Percentiles rank a stretch among this genome's conserved stretches.
Evolutionary conservation across 2,888 invertebrate species (phyloP).

Genomic region (Euspilapteryx auroguttella): DNA sequence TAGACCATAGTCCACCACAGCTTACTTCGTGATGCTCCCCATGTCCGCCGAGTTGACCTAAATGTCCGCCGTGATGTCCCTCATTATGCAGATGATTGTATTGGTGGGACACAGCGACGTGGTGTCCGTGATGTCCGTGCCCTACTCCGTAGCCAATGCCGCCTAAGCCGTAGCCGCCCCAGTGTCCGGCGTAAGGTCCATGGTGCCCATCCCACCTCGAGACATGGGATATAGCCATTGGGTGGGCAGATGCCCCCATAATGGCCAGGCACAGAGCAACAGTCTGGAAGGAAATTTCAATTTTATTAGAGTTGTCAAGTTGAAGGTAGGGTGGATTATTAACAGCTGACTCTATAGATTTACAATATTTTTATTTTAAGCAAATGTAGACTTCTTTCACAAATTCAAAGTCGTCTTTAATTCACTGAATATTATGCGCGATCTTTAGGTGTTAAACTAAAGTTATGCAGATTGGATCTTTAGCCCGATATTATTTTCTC

Average conservation of each 20-base stretch:
- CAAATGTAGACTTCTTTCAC: too few species aligned
- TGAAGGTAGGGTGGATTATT: slow-evolving; percentile 6
- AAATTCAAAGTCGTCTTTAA: too few species aligned
- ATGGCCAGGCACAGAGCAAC: slow-evolving; percentile 18
- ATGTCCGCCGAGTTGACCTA: slow-evolving; percentile 17
- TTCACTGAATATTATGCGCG: too few species aligned
- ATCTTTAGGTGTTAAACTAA: too few species aligned
- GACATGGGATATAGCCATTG: slow-evolving; percentile 23
- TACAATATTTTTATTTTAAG: too few species aligned
- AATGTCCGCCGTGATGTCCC: slow-evolving; percentile 8
- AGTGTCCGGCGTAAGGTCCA: slow-evolving; percentile 10
- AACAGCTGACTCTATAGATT: too few species aligned
- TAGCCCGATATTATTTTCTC: too few species aligned
- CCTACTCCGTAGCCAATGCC: slow-evolving; percentile 4
- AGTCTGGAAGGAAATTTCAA: slow-evolving; percentile 14
- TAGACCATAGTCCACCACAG: too few species aligned
- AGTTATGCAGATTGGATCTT: too few species aligned
- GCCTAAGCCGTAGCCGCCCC: slow-evolving; percentile 1
- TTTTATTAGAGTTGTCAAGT: slow-evolving; percentile 5
- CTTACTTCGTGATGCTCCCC: too few species aligned
- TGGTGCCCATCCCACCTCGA: slow-evolving; percentile 12
- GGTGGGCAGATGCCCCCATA: slow-evolving; percentile 17
- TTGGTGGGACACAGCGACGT: too few species aligned
- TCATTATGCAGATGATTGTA: too few species aligned
- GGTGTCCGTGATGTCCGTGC: slow-evolving; percentile 8